Evolutionary conservation across 2,888 invertebrate genomes (phyloP).

Genomic region (Metalampra italica): DNA sequence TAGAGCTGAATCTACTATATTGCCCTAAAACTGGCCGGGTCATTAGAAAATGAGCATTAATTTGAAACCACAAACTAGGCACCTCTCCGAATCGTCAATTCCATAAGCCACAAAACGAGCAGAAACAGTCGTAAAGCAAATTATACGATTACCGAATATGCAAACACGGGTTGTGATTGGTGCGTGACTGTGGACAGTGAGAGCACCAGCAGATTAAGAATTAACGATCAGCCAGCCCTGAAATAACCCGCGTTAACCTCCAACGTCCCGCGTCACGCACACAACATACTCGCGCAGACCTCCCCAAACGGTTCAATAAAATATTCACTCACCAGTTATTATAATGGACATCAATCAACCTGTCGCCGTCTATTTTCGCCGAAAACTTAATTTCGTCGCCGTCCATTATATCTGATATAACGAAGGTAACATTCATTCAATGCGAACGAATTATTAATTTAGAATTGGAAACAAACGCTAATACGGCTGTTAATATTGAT

Average conservation of each 20-base stretch:
- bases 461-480: background rate
- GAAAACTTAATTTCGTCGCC: constrained; percentile 61
- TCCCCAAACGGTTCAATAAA: constrained; percentile 54
- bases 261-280: constrained; percentile 58
- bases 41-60: no score
- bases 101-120: background rate
- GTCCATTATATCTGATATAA: constrained; percentile 35
- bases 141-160: constrained; percentile 21
- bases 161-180: constrained; percentile 37
- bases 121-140: background rate
- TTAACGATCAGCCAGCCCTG: constrained; percentile 53
- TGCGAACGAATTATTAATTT: constrained; percentile 21
- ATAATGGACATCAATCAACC: constrained; percentile 65
- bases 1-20: no score
- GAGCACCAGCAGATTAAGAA: constrained; percentile 53
- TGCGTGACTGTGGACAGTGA: constrained; percentile 51
- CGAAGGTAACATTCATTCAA: constrained; percentile 25
- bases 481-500: no score
- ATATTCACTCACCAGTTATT: constrained; percentile 65
- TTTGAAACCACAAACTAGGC: no score
- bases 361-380: constrained; percentile 60
- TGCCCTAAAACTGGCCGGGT: no score
- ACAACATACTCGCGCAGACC: constrained; percentile 33
- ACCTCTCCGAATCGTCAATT: no score
- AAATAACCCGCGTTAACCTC: constrained; percentile 53